A percentile compares a stretch with the other conserved stretches of the same genome.
phyloP scores from a whole-genome alignment of 2,113 vertebrate genomes.

The Zapus hudsonius region DNA sequence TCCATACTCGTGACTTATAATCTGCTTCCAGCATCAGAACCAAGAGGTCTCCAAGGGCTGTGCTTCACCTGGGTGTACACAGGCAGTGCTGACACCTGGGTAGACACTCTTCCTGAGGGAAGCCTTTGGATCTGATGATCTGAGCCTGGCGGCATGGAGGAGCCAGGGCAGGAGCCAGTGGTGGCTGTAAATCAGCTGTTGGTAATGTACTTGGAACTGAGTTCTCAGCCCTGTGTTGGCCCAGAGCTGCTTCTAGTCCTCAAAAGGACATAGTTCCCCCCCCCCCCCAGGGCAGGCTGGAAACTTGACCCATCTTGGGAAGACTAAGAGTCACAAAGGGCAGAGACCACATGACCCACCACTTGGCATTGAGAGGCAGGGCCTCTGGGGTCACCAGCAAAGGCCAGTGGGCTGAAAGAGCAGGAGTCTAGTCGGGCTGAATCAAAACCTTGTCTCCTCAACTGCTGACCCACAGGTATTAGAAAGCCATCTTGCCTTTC shows the following conservation, averaged over 20 bases:
- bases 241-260: constrained; percentile 3
- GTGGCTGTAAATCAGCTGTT: constrained; percentile 23
- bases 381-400: not conserved
- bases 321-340: not conserved
- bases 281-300: not conserved
- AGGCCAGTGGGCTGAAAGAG: not conserved
- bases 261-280: not conserved
- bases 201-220: constrained; percentile 35
- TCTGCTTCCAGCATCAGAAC: not conserved
- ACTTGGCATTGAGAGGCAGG: not conserved
- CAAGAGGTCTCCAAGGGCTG: not conserved
- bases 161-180: not conserved
- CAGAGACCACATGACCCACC: not conserved
- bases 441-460: not conserved
- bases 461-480: not conserved
- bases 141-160: not conserved
- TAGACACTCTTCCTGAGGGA: not conserved
- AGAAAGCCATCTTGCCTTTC: not conserved
- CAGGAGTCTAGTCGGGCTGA: not conserved
- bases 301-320: not conserved
- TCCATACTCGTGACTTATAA: not conserved
- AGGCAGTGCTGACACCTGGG: not conserved
- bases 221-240: not conserved
- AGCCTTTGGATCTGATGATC: not conserved
- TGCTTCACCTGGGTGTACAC: not conserved